Evolutionary conservation across 2,113 vertebrate species (phyloP).

Genomic region (Leuciscus idus): DNA sequence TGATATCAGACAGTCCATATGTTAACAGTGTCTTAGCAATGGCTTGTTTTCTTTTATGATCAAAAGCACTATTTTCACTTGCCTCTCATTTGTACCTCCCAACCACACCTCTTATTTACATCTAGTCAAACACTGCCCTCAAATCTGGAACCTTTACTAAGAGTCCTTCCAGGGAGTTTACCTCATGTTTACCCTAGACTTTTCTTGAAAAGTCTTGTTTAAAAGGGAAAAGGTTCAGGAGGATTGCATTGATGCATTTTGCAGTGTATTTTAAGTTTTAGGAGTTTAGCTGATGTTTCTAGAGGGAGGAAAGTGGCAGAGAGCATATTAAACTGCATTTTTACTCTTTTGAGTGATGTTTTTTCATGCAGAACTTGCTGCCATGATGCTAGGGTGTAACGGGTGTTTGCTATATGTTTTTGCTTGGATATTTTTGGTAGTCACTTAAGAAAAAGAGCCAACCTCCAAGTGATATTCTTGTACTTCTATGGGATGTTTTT

Average conservation of each 20-base stretch:
- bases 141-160: neutral
- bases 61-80: neutral
- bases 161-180: neutral
- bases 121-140: neutral
- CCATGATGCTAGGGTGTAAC: neutral
- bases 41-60: neutral
- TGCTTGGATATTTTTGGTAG: neutral
- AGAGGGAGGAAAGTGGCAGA: neutral
- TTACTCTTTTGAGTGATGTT: neutral
- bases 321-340: neutral
- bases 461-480: neutral
- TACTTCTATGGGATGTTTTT: neutral
- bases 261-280: neutral
- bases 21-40: neutral
- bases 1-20: constrained; percentile 9
- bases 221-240: neutral
- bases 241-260: neutral
- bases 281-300: neutral
- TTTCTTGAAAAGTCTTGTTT: neutral
- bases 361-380: neutral
- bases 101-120: neutral
- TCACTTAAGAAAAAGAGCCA: neutral
- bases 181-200: neutral
- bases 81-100: neutral
- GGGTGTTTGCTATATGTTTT: neutral